These are phyloP conservation scores for Bombus haemorrhoidalis DNA, from an alignment of 1,140 invertebrate species.

Conservation along the genomic window DNA sequence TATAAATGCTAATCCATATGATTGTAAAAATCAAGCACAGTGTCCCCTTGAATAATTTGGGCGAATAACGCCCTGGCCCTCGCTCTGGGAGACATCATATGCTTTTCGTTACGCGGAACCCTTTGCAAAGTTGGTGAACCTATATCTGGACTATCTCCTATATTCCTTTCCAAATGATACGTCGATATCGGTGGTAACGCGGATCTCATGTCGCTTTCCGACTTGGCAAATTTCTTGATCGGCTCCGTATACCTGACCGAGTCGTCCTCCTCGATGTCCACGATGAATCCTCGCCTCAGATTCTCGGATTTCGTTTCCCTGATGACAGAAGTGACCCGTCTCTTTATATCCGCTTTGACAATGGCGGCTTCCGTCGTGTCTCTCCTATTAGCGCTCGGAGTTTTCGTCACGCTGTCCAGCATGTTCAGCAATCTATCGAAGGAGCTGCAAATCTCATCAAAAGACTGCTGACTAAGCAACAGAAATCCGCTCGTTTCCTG, in stretches of 20 bases:
- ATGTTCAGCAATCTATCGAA: conserved; percentile 75
- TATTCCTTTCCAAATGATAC: conserved; percentile 66
- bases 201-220: conserved; percentile 73
- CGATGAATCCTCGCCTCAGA: conserved; percentile 57
- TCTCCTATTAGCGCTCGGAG: conserved; percentile 13
- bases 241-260: conserved; percentile 37
- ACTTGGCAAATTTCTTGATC: conserved; percentile 71
- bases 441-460: conserved; percentile 74
- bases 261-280: background rate
- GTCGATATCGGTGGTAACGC: conserved; percentile 40
- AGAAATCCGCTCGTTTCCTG: conserved; percentile 71
- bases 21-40: conserved; percentile 55
- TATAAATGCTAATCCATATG: conserved; percentile 45
- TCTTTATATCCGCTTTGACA: conserved; percentile 62
- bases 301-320: conserved; percentile 79
- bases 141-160: conserved; percentile 68
- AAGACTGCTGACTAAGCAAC: conserved; percentile 73
- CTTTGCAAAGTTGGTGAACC: background rate
- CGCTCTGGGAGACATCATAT: conserved; percentile 56
- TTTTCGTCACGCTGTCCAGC: conserved; percentile 62
- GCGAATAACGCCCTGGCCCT: conserved; percentile 75
- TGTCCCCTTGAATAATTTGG: conserved; percentile 72
- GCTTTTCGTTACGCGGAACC: background rate
- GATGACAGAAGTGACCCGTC: conserved; percentile 68
- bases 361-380: background rate